Evolutionary conservation across 2,797 vertebrate genomes (phyloP).

Genomic region (Hylomyscus alleni): DNA sequence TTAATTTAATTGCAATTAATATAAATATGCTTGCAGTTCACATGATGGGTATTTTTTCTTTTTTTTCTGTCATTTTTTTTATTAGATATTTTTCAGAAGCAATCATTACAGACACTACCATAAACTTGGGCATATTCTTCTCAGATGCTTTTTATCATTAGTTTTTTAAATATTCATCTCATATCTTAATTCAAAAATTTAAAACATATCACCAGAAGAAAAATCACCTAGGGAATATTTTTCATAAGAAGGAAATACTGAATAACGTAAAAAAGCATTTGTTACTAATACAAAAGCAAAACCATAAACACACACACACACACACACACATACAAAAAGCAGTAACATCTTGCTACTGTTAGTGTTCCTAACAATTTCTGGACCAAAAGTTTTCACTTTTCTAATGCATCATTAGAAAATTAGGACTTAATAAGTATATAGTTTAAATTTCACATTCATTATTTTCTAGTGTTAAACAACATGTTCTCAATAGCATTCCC

Average conservation of each 20-base stretch:
- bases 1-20: no score
- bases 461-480: neutral
- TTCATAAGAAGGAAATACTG: neutral
- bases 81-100: constrained; percentile 7
- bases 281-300: neutral
- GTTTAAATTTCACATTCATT: neutral
- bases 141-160: neutral
- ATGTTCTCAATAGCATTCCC: neutral
- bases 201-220: constrained; percentile 9
- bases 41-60: no score
- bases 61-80: no score
- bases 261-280: neutral
- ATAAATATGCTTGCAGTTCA: no score
- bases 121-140: neutral
- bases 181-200: constrained; percentile 16
- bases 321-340: neutral
- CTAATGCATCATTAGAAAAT: neutral
- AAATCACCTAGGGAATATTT: neutral
- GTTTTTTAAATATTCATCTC: neutral
- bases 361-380: neutral
- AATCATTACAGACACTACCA: neutral
- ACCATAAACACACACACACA: neutral
- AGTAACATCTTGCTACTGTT: neutral
- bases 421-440: neutral
- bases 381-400: neutral